Evolutionary conservation across 2,797 vertebrate species (phyloP).

Genomic region (Cetoscarus ocellatus): DNA sequence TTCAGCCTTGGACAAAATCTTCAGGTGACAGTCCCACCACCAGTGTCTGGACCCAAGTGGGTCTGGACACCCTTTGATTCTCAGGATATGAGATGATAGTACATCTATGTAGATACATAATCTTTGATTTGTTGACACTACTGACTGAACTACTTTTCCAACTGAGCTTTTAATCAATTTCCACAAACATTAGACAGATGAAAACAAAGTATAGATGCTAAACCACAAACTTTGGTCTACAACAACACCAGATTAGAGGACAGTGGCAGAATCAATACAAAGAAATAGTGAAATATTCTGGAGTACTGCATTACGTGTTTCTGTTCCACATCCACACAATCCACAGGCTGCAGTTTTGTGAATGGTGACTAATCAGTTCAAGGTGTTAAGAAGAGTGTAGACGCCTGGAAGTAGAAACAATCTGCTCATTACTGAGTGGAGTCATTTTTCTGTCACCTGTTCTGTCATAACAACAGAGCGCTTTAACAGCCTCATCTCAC

Average conservation of each 20-base stretch:
- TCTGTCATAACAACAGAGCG: slow-evolving; percentile 61
- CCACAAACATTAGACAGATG: too few species aligned
- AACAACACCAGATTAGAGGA: not conserved
- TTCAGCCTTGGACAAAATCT: too few species aligned
- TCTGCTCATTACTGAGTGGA: slow-evolving; percentile 66
- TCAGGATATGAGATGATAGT: too few species aligned
- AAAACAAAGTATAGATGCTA: too few species aligned
- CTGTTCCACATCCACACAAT: slow-evolving; percentile 37
- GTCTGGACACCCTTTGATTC: too few species aligned
- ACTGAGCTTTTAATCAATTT: too few species aligned
- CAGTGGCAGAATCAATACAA: slow-evolving; percentile 1
- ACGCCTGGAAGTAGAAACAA: slow-evolving; percentile 51
- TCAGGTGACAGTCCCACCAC: too few species aligned
- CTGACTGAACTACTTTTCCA: too few species aligned
- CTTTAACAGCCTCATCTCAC: slow-evolving; percentile 46
- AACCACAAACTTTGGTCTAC: too few species aligned
- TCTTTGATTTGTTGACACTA: too few species aligned
- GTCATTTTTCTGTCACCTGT: slow-evolving; percentile 64
- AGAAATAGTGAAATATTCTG: slow-evolving; percentile 3
- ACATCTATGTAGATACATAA: too few species aligned
- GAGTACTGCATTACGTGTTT: slow-evolving; percentile 12
- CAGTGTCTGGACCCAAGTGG: too few species aligned
- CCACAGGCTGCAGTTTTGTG: slow-evolving; percentile 51
- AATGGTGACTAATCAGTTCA: slow-evolving; percentile 66
- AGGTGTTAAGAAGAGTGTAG: slow-evolving; percentile 57